Conservation (phyloP, 2,888 invertebrate species). For the Nymphalis c-album region DNA sequence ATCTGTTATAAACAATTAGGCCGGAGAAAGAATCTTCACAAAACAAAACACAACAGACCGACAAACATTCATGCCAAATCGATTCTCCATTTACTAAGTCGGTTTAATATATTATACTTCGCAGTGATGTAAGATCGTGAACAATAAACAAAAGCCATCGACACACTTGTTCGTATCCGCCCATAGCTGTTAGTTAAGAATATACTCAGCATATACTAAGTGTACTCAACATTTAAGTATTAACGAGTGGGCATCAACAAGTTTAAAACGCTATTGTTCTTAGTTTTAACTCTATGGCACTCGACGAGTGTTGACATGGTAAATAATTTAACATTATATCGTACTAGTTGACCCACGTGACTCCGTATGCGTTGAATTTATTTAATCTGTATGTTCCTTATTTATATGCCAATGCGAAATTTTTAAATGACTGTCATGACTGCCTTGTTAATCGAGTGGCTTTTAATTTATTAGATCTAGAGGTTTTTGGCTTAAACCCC, state of each 20-base stretch:
- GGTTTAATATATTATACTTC: too few relatives aligned
- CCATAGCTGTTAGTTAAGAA: constrained; percentile 5
- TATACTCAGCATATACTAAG: constrained; percentile 13
- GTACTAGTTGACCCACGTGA: too few relatives aligned
- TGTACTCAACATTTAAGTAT: constrained; percentile 10
- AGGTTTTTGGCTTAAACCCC: too few relatives aligned
- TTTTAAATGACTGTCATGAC: too few relatives aligned
- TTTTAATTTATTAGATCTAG: too few relatives aligned
- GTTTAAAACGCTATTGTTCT: constrained; percentile 18
- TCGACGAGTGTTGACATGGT: neutral
- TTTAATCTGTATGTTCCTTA: neutral
- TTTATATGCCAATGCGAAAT: neutral
- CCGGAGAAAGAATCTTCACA: too few relatives aligned
- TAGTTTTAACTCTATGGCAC: constrained; percentile 1
- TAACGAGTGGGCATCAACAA: constrained; percentile 18
- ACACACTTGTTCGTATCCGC: constrained; percentile 1
- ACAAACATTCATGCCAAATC: too few relatives aligned
- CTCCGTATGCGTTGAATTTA: neutral
- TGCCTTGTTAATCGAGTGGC: too few relatives aligned
- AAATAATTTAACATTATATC: neutral
- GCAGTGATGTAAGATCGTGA: too few relatives aligned
- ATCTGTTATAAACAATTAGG: too few relatives aligned
- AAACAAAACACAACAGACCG: too few relatives aligned
- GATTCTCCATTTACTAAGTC: too few relatives aligned
- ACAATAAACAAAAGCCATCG: constrained; percentile 4